Evolutionary conservation across 2,797 vertebrate species (phyloP), one percentile per base, ranked within the genome.

Genomic region (Urophycis tenuis): DNA sequence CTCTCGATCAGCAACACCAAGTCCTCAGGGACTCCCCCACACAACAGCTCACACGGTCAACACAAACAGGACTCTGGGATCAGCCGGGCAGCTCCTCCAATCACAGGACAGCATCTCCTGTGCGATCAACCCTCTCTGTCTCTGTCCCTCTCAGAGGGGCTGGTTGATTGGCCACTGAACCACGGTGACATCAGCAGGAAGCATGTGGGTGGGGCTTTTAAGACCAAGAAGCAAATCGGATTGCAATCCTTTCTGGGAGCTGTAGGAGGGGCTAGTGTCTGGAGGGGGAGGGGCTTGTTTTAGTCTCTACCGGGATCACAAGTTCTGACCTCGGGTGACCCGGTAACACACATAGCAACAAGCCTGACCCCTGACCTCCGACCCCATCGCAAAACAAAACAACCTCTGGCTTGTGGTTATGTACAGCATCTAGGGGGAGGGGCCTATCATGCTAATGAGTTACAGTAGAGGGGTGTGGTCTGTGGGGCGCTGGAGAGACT

Each of bases 371-470:
- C 60, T 11, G 60, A 67, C 25, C n/a, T 67, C 60, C 60, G 60
- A 67, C 60, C n/a, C 60, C 60, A 29, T 10, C 2, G n/a, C 60
- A 71, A 32, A 73, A 53, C 67, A 41, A 0, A 73, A 70, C 75
- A 75, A 82, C 45, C 11, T 88, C 85, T 87, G 87, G 87, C 85
- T 82, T 22, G 81, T 86, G 85, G 78, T 86, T 67, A 84, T 89
- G 64, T 90, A 88, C 87, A 89, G 82, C 73, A 81, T 78, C 71
- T 77, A 80, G 60, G 81, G 81, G 60, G 60, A 67, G 60, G 60
- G 60, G 60, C 60, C 60, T 67, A 67, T 67, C 60, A 67, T 67
- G 60, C 60, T 67, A 67, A 29, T 67, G 25, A 67, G 10, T 67
- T 67, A 67, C 60, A 29, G 29, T 67, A 67, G 25, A 67, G 60